Conservation (phyloP, 2,113 vertebrate genomes). For the Chlamydotis undulata region DNA sequence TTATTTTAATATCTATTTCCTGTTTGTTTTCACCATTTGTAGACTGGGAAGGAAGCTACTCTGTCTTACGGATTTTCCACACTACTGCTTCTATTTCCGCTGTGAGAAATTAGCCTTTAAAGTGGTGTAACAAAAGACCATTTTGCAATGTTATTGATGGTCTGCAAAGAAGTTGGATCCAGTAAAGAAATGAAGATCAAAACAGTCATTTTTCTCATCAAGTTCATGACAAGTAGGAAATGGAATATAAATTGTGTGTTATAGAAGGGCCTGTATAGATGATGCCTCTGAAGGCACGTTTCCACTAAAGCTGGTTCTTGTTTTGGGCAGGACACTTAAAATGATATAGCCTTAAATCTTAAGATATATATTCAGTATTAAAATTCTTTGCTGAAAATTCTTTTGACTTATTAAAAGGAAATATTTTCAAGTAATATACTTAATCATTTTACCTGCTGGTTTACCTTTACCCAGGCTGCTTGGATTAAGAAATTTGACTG, state of each 20-base stretch:
- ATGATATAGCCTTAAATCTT: background rate
- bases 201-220: background rate
- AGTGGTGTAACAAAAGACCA: background rate
- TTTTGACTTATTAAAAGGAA: conserved; percentile 4
- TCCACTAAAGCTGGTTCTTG: background rate
- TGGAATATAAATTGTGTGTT: background rate
- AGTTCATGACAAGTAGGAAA: background rate
- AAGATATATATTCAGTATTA: background rate
- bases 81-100: background rate
- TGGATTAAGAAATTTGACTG: conserved; percentile 5
- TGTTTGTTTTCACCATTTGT: conserved; percentile 34
- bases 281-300: background rate
- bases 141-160: background rate
- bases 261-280: background rate
- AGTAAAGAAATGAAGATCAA: background rate
- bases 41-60: conserved; percentile 19
- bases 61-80: conserved; percentile 5
- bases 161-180: background rate
- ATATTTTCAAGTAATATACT: background rate
- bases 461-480: background rate
- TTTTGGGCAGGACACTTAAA: background rate
- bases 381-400: background rate
- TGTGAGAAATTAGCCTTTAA: conserved; percentile 6
- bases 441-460: background rate
- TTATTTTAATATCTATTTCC: conserved; percentile 24